phyloP scores from a whole-genome alignment of 2,888 invertebrate species.

The Sthenelais limicola region DNA sequence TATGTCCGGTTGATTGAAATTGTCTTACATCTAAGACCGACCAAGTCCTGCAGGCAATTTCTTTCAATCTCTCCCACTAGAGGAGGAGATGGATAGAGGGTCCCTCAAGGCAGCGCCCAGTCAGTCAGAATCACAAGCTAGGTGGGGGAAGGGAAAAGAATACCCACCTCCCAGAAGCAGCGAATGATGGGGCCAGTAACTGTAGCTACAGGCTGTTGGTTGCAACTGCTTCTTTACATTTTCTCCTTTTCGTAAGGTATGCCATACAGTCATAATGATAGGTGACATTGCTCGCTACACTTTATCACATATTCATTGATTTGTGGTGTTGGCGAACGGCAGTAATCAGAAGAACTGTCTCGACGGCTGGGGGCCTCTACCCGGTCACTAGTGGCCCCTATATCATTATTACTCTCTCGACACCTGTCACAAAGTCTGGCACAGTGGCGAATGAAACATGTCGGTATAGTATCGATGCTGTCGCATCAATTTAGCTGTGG shows the following conservation, averaged over 20 bases:
- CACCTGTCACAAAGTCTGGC: slow-evolving; percentile 20
- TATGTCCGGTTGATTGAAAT: background rate
- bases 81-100: too few relatives aligned
- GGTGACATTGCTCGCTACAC: slow-evolving; percentile 22
- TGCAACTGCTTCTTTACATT: too few relatives aligned
- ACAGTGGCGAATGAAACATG: slow-evolving; percentile 23
- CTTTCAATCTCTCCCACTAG: too few relatives aligned
- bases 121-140: too few relatives aligned
- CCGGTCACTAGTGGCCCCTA: background rate
- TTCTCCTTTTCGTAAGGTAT: too few relatives aligned
- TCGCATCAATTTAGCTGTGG: background rate
- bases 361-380: background rate
- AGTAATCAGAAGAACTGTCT: slow-evolving; percentile 14
- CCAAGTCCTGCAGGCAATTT: too few relatives aligned
- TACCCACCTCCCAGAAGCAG: too few relatives aligned
- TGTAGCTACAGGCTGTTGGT: too few relatives aligned
- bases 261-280: too few relatives aligned
- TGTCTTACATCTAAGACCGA: slow-evolving; percentile 14
- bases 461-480: slow-evolving; percentile 27
- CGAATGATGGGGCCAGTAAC: too few relatives aligned
- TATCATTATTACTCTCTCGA: slow-evolving; percentile 22
- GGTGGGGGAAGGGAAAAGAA: too few relatives aligned
- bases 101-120: too few relatives aligned
- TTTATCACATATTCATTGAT: slow-evolving; percentile 36
- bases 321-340: slow-evolving; percentile 7